phyloP scores from a whole-genome alignment of 92 coral and sea anemone species.

The Parazoanthus darwini region DNA sequence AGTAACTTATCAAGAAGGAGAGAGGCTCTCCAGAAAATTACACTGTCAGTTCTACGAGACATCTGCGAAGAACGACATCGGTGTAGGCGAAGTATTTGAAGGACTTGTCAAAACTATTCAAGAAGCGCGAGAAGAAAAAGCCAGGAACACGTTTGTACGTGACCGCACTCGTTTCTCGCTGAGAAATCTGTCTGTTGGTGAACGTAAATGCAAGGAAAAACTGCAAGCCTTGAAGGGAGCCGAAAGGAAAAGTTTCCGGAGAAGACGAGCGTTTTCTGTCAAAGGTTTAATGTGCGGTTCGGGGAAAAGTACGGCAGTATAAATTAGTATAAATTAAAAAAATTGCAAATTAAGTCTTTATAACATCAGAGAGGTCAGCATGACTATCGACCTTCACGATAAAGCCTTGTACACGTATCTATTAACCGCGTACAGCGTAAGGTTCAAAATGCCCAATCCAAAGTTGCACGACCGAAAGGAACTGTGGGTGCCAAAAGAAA shows the following conservation, averaged over 20 bases:
- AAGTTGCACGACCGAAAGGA: too few species aligned
- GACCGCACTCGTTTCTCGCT: constrained; percentile 71
- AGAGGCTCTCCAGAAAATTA: constrained; percentile 66
- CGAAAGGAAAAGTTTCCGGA: constrained; percentile 46
- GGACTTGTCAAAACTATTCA: constrained; percentile 65
- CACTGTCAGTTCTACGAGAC: constrained; percentile 81
- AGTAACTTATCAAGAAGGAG: constrained; percentile 77
- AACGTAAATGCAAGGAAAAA: constrained; percentile 76
- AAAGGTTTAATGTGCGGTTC: constrained; percentile 39
- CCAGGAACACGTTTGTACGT: constrained; percentile 61
- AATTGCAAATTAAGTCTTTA: too few species aligned
- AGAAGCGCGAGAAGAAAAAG: constrained; percentile 56
- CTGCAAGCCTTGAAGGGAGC: constrained; percentile 64
- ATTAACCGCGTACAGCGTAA: too few species aligned
- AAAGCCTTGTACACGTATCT: too few species aligned
- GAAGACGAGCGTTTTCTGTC: constrained; percentile 42
- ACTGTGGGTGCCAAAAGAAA: too few species aligned
- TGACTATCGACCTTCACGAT: too few species aligned
- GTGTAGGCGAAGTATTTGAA: constrained; percentile 73
- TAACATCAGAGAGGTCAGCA: too few species aligned
- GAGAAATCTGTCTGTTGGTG: constrained; percentile 66
- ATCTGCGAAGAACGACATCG: constrained; percentile 85
- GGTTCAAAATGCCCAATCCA: too few species aligned
- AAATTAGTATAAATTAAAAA: background rate
- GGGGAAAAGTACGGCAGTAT: constrained; percentile 36